Evolutionary conservation across 1,140 invertebrate genomes (phyloP), one percentile per base, ranked within the genome.

Genomic region (Macrostomum lignano): DNA sequence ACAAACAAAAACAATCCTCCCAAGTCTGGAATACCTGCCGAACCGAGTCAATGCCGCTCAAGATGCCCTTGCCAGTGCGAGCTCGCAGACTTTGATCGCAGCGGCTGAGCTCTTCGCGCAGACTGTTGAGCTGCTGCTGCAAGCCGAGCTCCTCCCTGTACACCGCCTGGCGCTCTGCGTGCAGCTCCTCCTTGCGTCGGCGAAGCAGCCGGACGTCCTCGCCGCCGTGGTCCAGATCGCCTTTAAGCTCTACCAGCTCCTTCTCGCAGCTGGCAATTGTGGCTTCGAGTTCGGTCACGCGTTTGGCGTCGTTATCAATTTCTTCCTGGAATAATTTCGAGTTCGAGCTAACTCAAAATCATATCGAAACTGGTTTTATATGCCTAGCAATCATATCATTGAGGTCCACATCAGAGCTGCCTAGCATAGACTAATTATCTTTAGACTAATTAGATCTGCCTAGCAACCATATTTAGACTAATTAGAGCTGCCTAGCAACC

Each of bases 11-110:
- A n/a, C n/a, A n/a, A 62, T 36, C 72, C 68, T 40, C 68, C 61
- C 49, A 93, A 88, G 17, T 72, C 40, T 93, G 75, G 22, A 93
- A 52, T 0, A 93, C 84, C 65, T 88, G 88, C 9, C 76, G 65
- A 1, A 94, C 79, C 58, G 78, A 86, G 55, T 93, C 82, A 37
- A 82, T 67, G 2, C 84, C 84, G 60, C 93, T 93, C 15, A 93
- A 54, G 45, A 86, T 82, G 4, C 79, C 78, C 61, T 93, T 88
- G 41, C 82, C 82, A 25, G 77, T 84, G 74, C 93, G 84, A 11
- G 82, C 91, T 13, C 82, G 64, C 2, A 94, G 55, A 13, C 72
- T 72, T 52, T 91, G 82, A 59, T 94, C 82, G 20, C 81, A 77
- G 57, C 86, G 86, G 0, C 73, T 72, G 26, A 91, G 61, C 52